A percentile compares a stretch with the other conserved stretches of the same genome.
Evolutionary conservation across 2,113 vertebrate species (phyloP).

Genomic region (Phycodurus eques): DNA sequence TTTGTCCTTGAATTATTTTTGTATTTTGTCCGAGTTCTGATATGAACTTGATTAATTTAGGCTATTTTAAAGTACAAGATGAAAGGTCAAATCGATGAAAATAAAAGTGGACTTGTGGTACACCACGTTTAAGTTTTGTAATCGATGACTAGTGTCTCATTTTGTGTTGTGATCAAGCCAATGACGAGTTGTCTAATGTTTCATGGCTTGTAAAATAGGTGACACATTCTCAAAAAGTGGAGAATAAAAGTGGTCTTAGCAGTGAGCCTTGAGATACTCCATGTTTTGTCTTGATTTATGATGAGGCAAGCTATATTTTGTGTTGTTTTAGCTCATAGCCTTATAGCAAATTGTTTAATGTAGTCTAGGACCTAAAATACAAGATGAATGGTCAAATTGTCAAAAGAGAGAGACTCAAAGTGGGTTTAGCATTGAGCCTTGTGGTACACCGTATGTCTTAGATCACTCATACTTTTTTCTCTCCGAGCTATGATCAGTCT

Average conservation of each 20-base stretch:
- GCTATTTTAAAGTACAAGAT: no score
- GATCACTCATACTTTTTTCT: not conserved
- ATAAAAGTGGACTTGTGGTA: no score
- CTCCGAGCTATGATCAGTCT: no score
- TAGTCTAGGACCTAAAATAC: not conserved
- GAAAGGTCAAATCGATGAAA: no score
- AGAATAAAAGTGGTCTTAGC: not conserved
- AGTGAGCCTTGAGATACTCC: not conserved
- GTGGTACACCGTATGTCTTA: not conserved
- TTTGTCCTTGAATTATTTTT: no score
- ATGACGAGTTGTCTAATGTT: no score
- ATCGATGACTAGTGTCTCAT: no score
- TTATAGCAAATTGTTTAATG: not conserved
- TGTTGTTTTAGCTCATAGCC: not conserved
- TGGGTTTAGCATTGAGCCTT: not conserved
- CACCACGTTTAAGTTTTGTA: no score
- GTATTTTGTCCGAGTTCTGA: no score
- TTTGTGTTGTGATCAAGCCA: no score
- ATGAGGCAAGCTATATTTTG: not conserved
- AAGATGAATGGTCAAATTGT: not conserved
- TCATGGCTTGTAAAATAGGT: no score
- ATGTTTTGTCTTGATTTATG: not conserved
- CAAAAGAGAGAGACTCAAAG: not conserved
- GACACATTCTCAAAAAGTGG: not conserved
- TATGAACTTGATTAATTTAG: no score